Evolutionary conservation across 2,797 vertebrate genomes (phyloP), one percentile per base, ranked within the genome.

Genomic region (Phrynocephalus forsythii): DNA sequence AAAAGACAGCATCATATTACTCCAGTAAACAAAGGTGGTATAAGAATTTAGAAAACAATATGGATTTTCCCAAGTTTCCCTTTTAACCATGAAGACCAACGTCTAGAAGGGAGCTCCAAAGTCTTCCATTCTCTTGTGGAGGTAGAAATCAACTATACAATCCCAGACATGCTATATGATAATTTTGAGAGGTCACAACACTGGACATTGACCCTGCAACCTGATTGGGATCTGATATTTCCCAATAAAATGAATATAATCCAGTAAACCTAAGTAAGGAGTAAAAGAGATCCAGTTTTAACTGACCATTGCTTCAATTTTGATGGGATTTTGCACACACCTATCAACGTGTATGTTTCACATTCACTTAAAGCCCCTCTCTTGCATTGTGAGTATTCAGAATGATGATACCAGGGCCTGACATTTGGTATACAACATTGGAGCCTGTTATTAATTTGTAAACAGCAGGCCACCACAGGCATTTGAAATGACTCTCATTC

Each of bases 161-260:
- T 71, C 33, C 28, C 44, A 52, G 33, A 22, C 2, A 33, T 26
- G 22, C 7, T 15, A 44, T 63, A 48, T 9, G 15, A 24, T 66
- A 2, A 79, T 16, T 83, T 4, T 78, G 68, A 79, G 28, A 30
- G 20, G 10, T 52, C 50, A 28, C 28, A 33, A 33, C 22, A 26
- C 8, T 44, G 30, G 9, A n/a, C 16, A 30, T 48, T 73, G 6
- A 3, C 71, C 2, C 20, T 48, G 60, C 18, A 28, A 30, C 15
- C 24, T 90, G 80, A 90, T 60, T 82, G 89, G 89, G 82, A 82
- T 82, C 76, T 88, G 56, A 80, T 24, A 88, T 84, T 91, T 66
- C 48, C 89, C 91, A 88, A 76, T 44, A 67, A 79, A 63, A 82
- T 6, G 44, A 26, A 60, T 86, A 83, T 75, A 84, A 83, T 83